phyloP scores from a whole-genome alignment of 1,140 invertebrate species.

The Cherax destructor region DNA sequence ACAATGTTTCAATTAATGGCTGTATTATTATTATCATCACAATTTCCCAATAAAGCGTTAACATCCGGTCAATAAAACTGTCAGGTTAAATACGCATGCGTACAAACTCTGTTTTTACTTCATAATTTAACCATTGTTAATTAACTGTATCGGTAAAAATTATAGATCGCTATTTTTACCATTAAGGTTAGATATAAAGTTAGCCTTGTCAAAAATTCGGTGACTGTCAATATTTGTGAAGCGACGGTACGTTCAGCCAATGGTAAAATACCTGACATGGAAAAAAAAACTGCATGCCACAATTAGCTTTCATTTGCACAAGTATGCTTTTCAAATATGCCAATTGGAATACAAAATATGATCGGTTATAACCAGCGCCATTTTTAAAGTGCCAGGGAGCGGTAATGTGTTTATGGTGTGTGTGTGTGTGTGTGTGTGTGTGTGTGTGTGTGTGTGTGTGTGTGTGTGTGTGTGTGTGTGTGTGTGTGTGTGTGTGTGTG shows the following conservation, averaged over 20 bases:
- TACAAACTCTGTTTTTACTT: background rate
- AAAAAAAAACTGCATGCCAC: background rate
- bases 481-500: too few relatives aligned
- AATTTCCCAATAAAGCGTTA: background rate
- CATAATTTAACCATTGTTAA: background rate
- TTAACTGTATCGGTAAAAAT: background rate
- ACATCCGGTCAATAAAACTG: background rate
- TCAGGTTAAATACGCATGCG: background rate
- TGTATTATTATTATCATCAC: background rate
- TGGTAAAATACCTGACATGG: background rate
- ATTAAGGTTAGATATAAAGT: background rate
- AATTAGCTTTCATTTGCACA: slow-evolving; percentile 11
- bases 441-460: too few relatives aligned
- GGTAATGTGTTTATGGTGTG: slow-evolving; percentile 1
- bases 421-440: background rate
- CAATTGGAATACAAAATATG: background rate
- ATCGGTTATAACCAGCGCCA: slow-evolving; percentile 1
- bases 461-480: too few relatives aligned
- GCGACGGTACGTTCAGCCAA: background rate
- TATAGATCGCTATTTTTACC: background rate
- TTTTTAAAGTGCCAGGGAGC: background rate
- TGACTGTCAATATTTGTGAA: background rate
- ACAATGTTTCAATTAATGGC: too few relatives aligned
- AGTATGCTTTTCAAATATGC: slow-evolving; percentile 17
- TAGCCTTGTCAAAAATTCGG: background rate